These are phyloP conservation scores for Ammospiza caudacuta DNA, from an alignment of 2,113 vertebrate genomes.

Conservation along the genomic window DNA sequence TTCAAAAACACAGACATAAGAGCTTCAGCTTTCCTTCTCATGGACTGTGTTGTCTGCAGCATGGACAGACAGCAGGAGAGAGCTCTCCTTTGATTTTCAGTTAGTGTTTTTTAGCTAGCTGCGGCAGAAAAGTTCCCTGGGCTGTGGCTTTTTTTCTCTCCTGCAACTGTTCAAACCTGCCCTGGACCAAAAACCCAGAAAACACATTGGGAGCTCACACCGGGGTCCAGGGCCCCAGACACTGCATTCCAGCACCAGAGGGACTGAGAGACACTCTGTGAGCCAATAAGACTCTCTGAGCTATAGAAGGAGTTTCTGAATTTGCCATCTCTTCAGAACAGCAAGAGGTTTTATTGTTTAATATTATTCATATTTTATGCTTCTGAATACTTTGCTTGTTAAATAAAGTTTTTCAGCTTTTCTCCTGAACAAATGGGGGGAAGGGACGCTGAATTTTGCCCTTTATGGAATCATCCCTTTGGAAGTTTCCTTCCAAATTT, in stretches of 20 bases:
- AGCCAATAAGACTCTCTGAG: not conserved
- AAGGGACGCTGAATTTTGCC: not conserved
- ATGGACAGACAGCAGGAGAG: not conserved
- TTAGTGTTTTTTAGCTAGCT: not conserved
- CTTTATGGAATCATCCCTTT: not conserved
- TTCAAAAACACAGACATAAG: not conserved
- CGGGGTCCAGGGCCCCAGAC: not conserved
- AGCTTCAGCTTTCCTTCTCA: not conserved
- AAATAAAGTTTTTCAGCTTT: not conserved
- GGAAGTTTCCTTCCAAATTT: not conserved
- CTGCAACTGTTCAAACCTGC: not conserved
- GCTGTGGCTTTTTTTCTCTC: not conserved
- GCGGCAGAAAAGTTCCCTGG: not conserved
- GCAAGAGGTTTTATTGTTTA: not conserved
- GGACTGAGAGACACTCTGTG: not conserved
- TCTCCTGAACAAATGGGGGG: accelerated
- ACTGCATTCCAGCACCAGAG: accelerated
- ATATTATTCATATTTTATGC: too few species aligned
- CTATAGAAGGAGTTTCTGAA: not conserved
- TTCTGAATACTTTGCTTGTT: not conserved
- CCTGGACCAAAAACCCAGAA: not conserved
- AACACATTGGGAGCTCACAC: not conserved
- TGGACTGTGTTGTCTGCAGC: not conserved
- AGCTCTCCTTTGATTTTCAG: not conserved
- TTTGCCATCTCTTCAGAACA: not conserved